A percentile compares a stretch with the other conserved stretches of the same genome.
Conservation (phyloP, 1,140 invertebrate genomes). For the Zophobas atratus region DNA sequence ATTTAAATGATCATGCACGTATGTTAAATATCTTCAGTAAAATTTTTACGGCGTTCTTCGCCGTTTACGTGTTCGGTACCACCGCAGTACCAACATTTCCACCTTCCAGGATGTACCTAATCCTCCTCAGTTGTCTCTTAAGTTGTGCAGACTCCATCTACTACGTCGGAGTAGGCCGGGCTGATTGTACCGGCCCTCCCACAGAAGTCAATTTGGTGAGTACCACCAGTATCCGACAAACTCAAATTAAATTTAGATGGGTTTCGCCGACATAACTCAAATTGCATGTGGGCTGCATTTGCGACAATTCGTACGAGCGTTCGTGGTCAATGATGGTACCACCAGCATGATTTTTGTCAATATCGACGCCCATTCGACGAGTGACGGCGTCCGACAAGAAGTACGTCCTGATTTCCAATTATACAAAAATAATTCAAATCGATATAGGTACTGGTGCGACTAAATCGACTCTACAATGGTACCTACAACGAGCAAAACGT, state of each 20-base stretch:
- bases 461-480: constrained; percentile 77
- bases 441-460: constrained; percentile 43
- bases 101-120: no score
- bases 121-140: no score
- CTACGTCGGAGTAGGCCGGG: constrained; percentile 82
- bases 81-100: no score
- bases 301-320: constrained; percentile 88
- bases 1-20: no score
- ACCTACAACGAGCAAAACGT: constrained; percentile 86
- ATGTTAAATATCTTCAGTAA: no score
- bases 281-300: constrained; percentile 89
- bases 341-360: constrained; percentile 86
- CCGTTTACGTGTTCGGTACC: no score
- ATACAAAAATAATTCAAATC: neutral
- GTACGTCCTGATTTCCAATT: neutral
- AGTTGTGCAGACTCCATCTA: constrained; percentile 12
- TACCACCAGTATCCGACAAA: neutral
- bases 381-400: constrained; percentile 81
- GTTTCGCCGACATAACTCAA: constrained; percentile 91
- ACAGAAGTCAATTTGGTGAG: constrained; percentile 94
- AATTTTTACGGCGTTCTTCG: no score
- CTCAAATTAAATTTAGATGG: constrained; percentile 79
- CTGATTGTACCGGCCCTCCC: constrained; percentile 91
- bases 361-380: constrained; percentile 89
- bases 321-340: constrained; percentile 82